Conservation (phyloP, 2,113 vertebrate species). For the Orthochromis indermauri region DNA sequence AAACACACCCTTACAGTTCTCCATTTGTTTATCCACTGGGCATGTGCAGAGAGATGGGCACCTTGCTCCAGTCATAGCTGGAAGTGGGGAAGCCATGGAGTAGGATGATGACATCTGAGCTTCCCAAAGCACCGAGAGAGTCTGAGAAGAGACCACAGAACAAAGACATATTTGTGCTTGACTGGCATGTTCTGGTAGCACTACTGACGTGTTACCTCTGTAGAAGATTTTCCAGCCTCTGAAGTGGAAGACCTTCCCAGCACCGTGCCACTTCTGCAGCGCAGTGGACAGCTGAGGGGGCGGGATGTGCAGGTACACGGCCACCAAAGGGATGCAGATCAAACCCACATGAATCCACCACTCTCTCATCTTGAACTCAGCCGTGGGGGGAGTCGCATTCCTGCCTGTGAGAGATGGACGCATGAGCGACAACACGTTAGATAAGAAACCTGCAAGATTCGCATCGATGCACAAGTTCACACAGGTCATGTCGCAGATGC, state of each 20-base stretch:
- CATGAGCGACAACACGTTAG: neutral
- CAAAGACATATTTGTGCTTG: neutral
- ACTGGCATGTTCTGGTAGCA: neutral
- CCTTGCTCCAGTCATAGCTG: slow-evolving; percentile 95
- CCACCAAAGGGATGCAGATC: slow-evolving; percentile 80
- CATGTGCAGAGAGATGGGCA: slow-evolving; percentile 7
- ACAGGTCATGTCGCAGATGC: neutral
- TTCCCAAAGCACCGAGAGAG: slow-evolving; percentile 80
- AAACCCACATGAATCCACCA: slow-evolving; percentile 89
- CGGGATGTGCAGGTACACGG: slow-evolving; percentile 87
- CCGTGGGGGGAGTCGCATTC: slow-evolving; percentile 26
- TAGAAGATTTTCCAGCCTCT: slow-evolving; percentile 83
- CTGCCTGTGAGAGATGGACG: neutral
- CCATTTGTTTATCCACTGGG: neutral
- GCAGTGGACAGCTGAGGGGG: slow-evolving; percentile 81
- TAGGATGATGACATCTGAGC: slow-evolving; percentile 82
- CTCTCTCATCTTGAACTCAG: slow-evolving; percentile 79
- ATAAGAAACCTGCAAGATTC: neutral
- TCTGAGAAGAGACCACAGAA: slow-evolving; percentile 60
- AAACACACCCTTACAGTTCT: neutral
- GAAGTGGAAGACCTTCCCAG: slow-evolving; percentile 80
- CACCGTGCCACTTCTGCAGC: slow-evolving; percentile 79
- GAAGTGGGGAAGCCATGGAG: slow-evolving; percentile 93
- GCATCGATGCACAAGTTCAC: neutral
- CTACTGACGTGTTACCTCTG: slow-evolving; percentile 67